A percentile compares a stretch with the other conserved stretches of the same genome.
Evolutionary conservation across 1,140 invertebrate species (phyloP).

Genomic region (Chironomus striatipennis): DNA sequence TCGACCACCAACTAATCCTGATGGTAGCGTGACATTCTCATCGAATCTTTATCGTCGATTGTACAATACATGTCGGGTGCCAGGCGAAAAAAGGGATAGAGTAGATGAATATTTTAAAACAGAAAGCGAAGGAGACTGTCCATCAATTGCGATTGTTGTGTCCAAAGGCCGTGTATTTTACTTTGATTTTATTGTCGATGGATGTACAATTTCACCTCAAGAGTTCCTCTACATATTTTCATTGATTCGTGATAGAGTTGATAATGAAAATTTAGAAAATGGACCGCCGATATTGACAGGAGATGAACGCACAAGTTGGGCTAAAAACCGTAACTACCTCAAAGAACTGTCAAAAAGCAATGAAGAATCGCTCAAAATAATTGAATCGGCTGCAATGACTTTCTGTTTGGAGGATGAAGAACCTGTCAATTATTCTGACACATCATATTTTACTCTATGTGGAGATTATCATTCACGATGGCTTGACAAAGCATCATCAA

Average conservation of each 20-base stretch:
- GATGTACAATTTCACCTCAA: conserved; percentile 34
- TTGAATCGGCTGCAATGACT: conserved; percentile 56
- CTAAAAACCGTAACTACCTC: conserved; percentile 44
- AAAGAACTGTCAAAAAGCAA: conserved; percentile 49
- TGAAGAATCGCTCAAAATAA: conserved; percentile 47
- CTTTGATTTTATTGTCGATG: conserved; percentile 36
- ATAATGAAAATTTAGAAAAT: conserved; percentile 38
- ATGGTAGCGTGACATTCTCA: conserved; percentile 38
- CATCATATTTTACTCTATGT: conserved; percentile 33
- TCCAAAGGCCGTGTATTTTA: conserved; percentile 47
- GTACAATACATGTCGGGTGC: conserved; percentile 58
- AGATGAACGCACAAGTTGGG: conserved; percentile 53
- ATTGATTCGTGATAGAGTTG: conserved; percentile 42
- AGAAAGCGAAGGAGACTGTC: conserved; percentile 33
- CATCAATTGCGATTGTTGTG: conserved; percentile 43
- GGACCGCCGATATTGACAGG: conserved; percentile 57
- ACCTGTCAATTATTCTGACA: conserved; percentile 38
- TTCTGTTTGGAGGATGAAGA: conserved; percentile 50
- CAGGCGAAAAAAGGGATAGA: conserved; percentile 52
- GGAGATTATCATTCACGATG: conserved; percentile 46
- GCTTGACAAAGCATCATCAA: conserved; percentile 45
- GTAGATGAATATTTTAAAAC: conserved; percentile 38
- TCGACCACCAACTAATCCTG: conserved; percentile 55
- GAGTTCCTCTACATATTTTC: conserved; percentile 46
- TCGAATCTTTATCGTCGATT: conserved; percentile 52